These are phyloP conservation scores for Trachemys scripta DNA, from an alignment of 2,113 vertebrate genomes.

Conservation along the genomic window DNA sequence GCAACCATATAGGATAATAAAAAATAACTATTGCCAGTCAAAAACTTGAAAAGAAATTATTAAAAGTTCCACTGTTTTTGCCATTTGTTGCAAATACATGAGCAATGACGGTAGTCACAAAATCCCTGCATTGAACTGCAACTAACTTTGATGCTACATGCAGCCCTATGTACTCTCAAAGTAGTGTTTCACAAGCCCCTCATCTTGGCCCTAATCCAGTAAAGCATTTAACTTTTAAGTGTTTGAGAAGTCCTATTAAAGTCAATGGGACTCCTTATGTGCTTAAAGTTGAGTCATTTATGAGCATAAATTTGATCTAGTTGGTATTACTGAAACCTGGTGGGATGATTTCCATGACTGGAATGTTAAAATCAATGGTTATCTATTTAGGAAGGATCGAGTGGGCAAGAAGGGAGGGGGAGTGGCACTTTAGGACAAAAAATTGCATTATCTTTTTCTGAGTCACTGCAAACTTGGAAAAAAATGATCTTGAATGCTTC, in stretches of 20 bases:
- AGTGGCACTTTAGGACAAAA: not conserved
- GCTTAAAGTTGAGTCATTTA: not conserved
- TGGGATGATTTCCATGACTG: not conserved
- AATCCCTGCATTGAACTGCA: not conserved
- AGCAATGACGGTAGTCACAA: not conserved
- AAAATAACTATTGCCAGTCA: not conserved
- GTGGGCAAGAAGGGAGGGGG: not conserved
- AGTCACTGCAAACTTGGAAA: not conserved
- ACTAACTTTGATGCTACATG: not conserved
- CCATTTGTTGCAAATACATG: not conserved
- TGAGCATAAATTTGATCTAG: not conserved
- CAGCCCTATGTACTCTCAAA: not conserved
- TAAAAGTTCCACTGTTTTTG: not conserved
- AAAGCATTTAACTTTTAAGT: not conserved
- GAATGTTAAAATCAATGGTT: not conserved
- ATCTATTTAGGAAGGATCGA: not conserved
- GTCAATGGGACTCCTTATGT: not conserved
- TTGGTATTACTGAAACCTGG: not conserved
- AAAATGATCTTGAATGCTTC: not conserved
- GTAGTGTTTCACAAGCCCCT: not conserved
- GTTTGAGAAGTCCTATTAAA: not conserved
- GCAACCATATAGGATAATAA: not conserved
- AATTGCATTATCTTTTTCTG: not conserved
- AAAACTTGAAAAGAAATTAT: not conserved
- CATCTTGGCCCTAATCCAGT: not conserved